Conservation (phyloP, 2,113 vertebrate species). For the Lepus europaeus region DNA sequence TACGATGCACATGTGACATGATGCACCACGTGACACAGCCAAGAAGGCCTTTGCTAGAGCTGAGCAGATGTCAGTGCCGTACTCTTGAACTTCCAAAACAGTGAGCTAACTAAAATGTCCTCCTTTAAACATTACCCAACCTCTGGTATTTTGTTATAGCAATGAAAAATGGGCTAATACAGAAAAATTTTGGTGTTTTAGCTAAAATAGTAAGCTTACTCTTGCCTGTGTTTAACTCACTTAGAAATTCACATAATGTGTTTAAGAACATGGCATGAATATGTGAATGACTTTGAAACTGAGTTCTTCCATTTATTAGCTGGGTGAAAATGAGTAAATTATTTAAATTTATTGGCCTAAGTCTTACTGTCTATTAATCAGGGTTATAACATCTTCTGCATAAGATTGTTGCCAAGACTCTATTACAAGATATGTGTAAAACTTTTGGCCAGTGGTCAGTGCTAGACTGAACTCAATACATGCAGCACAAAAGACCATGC, state of each 20-base stretch:
- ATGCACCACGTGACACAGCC: no score
- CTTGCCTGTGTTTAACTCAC: not conserved
- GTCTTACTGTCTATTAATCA: not conserved
- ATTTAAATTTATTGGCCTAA: not conserved
- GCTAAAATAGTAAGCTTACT: not conserved
- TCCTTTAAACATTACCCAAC: no score
- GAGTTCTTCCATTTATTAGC: not conserved
- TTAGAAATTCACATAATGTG: not conserved
- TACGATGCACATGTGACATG: no score
- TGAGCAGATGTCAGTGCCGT: no score
- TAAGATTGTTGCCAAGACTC: not conserved
- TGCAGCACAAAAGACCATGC: not conserved
- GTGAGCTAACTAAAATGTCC: no score
- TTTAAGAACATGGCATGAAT: not conserved
- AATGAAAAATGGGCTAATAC: no score
- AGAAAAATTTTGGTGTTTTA: slow-evolving; percentile 1
- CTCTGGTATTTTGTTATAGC: no score
- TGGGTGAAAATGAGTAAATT: not conserved
- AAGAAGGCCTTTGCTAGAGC: no score
- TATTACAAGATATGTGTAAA: not conserved
- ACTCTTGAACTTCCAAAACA: no score
- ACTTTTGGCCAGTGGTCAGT: not conserved
- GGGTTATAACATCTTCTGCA: not conserved
- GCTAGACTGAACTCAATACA: not conserved
- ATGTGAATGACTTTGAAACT: not conserved